These are phyloP conservation scores for Heliconius hermathena DNA, from an alignment of 1,140 invertebrate species.

Conservation along the genomic window DNA sequence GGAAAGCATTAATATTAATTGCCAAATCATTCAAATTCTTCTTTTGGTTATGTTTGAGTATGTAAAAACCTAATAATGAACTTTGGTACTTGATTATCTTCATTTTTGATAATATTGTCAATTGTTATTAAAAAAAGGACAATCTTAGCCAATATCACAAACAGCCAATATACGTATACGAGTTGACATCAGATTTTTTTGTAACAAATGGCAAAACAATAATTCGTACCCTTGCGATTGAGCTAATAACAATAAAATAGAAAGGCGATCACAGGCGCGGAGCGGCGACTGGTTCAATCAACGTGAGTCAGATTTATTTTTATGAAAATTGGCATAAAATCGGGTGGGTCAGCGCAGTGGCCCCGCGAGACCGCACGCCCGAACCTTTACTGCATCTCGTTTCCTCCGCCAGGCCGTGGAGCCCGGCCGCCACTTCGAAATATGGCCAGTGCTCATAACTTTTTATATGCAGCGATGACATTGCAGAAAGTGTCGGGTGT, in stretches of 20 bases:
- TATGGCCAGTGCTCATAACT: conserved; percentile 80
- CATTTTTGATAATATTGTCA: not conserved
- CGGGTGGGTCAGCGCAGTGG: conserved; percentile 72
- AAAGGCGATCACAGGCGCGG: conserved; percentile 68
- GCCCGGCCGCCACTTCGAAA: conserved; percentile 62
- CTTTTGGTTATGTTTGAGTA: no score
- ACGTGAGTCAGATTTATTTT: conserved; percentile 80
- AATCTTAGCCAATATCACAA: not conserved
- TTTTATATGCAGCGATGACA: conserved; percentile 81
- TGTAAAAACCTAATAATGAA: not conserved
- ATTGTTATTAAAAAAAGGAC: not conserved
- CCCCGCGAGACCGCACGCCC: conserved; percentile 78
- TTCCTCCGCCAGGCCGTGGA: conserved; percentile 52
- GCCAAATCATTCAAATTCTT: no score
- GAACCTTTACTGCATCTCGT: conserved; percentile 80
- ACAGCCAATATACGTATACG: not conserved
- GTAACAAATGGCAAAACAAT: conserved; percentile 78
- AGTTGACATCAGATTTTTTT: conserved; percentile 20
- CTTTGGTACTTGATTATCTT: not conserved
- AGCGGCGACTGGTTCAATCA: conserved; percentile 80
- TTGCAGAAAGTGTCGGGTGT: conserved; percentile 72
- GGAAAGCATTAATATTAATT: no score
- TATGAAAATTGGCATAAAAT: conserved; percentile 82
- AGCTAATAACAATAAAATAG: conserved; percentile 81
- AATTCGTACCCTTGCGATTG: conserved; percentile 75